A percentile compares a stretch with the other conserved stretches of the same genome.
Conservation (phyloP, 2,797 vertebrate species). For the Phoebastria nigripes region DNA sequence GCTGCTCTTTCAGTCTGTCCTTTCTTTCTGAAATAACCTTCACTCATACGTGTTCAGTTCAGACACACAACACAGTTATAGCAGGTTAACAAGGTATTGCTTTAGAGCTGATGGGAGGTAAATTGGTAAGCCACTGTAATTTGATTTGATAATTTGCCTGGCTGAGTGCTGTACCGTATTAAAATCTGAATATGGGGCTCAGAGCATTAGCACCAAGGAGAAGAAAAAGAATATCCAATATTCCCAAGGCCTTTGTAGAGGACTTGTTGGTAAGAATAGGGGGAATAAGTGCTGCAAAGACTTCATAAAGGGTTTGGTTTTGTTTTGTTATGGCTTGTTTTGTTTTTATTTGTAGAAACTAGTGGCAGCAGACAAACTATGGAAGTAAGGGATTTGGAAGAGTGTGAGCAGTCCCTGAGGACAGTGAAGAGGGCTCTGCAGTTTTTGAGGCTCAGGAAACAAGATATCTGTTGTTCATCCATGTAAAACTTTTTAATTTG, state of each 20-base stretch:
- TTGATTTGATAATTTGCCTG: constrained; percentile 22
- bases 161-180: background rate
- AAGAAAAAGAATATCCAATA: background rate
- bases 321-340: background rate
- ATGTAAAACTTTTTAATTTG: background rate
- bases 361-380: background rate
- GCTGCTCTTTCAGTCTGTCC: constrained; percentile 13
- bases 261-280: background rate
- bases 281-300: background rate
- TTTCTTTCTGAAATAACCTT: constrained; percentile 50
- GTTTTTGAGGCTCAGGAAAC: background rate
- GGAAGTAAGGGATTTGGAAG: background rate
- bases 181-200: background rate
- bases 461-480: background rate
- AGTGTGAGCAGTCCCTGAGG: background rate
- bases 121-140: constrained; percentile 11
- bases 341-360: background rate
- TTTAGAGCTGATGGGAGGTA: constrained; percentile 25
- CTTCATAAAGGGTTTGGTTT: background rate
- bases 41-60: background rate
- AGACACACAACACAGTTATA: background rate
- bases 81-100: constrained; percentile 28
- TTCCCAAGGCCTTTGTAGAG: background rate
- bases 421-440: background rate
- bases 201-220: background rate